Conservation (phyloP, 2,797 vertebrate species). For the Girardinus metallicus region DNA sequence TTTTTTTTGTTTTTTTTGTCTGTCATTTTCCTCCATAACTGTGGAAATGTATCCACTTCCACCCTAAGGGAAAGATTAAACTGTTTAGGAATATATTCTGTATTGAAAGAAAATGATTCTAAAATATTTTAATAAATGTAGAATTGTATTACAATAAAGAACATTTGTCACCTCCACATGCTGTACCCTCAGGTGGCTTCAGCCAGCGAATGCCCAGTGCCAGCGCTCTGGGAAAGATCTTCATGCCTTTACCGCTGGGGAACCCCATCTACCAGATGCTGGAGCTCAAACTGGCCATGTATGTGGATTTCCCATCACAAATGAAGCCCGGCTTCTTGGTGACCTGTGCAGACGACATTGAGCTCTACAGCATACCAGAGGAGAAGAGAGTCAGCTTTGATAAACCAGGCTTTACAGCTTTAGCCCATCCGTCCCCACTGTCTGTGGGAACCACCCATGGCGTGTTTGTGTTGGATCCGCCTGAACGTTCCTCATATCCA, state of each 20-base stretch:
- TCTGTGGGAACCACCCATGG: slow-evolving; percentile 89
- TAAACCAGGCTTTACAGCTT: slow-evolving; percentile 89
- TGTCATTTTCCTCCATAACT: neutral
- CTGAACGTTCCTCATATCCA: slow-evolving; percentile 29
- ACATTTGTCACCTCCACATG: neutral
- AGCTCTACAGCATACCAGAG: slow-evolving; percentile 84
- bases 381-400: slow-evolving; percentile 81
- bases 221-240: slow-evolving; percentile 94
- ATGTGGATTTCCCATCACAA: slow-evolving; percentile 88
- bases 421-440: slow-evolving; percentile 91
- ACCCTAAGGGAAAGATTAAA: neutral
- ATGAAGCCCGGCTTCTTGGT: slow-evolving; percentile 92
- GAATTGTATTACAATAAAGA: neutral
- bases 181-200: slow-evolving; percentile 84
- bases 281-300: slow-evolving; percentile 94
- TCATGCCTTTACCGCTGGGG: slow-evolving; percentile 90
- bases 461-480: slow-evolving; percentile 88
- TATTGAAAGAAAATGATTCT: no score
- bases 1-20: no score
- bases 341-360: slow-evolving; percentile 92
- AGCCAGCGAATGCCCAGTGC: slow-evolving; percentile 94
- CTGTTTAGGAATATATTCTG: neutral
- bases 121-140: neutral
- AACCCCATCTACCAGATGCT: slow-evolving; percentile 92
- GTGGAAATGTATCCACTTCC: neutral